A percentile compares a stretch with the other conserved stretches of the same genome.
Evolutionary conservation across 2,888 invertebrate genomes (phyloP).

Genomic region (Hybos culiciformis): DNA sequence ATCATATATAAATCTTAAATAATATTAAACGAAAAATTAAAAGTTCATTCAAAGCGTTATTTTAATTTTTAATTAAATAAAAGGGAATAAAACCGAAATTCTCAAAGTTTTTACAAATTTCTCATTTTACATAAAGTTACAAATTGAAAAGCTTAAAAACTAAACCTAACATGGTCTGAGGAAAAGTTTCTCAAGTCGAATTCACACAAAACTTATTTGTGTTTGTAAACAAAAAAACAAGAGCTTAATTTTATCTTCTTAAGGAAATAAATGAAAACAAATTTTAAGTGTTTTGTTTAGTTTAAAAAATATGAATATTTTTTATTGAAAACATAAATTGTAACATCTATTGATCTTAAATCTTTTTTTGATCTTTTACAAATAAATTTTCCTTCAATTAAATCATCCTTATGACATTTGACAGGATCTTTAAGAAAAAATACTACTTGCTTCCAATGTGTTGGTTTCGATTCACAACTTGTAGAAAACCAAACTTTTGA

Average conservation of each 20-base stretch:
- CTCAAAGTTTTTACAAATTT: too few relatives aligned
- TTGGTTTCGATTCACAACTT: constrained; percentile 47
- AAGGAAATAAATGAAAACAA: neutral
- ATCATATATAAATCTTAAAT: too few relatives aligned
- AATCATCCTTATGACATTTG: constrained; percentile 51
- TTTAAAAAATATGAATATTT: constrained; percentile 49
- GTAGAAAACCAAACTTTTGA: constrained; percentile 51
- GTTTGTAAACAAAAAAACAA: neutral
- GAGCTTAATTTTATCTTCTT: neutral
- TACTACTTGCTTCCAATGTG: constrained; percentile 73
- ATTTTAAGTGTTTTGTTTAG: constrained; percentile 37
- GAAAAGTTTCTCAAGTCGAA: neutral
- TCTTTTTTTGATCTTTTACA: constrained; percentile 62
- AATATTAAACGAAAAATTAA: too few relatives aligned
- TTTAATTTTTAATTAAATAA: too few relatives aligned
- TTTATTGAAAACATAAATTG: constrained; percentile 49
- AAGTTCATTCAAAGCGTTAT: too few relatives aligned
- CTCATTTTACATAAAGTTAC: too few relatives aligned
- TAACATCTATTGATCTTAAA: constrained; percentile 57
- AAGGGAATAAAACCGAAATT: too few relatives aligned
- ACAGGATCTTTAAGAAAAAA: constrained; percentile 68
- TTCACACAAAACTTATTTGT: too few relatives aligned
- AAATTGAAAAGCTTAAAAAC: too few relatives aligned
- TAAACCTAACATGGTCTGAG: too few relatives aligned
- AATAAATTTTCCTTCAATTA: constrained; percentile 50